These are phyloP conservation scores for Lumbricus terrestris DNA, from an alignment of 2,888 invertebrate genomes.

Conservation along the genomic window DNA sequence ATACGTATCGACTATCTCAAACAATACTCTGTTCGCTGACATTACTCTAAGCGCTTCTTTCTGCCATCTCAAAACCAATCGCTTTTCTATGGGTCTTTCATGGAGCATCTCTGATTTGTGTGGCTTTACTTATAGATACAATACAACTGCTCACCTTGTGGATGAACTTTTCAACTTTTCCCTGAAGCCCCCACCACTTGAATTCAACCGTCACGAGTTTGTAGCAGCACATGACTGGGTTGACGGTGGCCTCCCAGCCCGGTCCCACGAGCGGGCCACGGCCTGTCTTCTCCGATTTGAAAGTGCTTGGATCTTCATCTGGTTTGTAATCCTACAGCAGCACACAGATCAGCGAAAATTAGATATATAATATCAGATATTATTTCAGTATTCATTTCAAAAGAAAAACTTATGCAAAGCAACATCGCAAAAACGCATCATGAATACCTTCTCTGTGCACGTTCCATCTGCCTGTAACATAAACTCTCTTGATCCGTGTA, in stretches of 20 bases:
- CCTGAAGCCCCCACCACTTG: slow-evolving; percentile 95
- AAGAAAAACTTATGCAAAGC: not conserved
- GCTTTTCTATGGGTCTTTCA: too few species aligned
- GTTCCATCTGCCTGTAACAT: too few species aligned
- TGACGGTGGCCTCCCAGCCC: slow-evolving; percentile 26
- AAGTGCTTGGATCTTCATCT: slow-evolving; percentile 81
- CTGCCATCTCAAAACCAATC: too few species aligned
- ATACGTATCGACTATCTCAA: too few species aligned
- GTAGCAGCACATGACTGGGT: slow-evolving; percentile 94
- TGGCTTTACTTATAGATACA: too few species aligned
- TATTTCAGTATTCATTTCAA: not conserved
- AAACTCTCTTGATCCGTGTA: too few species aligned
- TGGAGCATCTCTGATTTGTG: too few species aligned
- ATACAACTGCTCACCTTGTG: slow-evolving; percentile 72
- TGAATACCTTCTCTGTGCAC: too few species aligned
- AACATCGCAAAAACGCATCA: too few species aligned
- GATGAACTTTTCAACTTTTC: slow-evolving; percentile 87
- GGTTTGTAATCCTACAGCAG: slow-evolving; percentile 79
- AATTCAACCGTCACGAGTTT: slow-evolving; percentile 95
- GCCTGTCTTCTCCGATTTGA: slow-evolving; percentile 86
- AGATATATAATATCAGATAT: not conserved
- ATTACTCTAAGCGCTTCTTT: too few species aligned
- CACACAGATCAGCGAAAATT: slow-evolving; percentile 44
- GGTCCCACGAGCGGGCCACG: slow-evolving; percentile 78
- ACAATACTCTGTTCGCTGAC: too few species aligned